Evolutionary conservation across 2,797 vertebrate genomes (phyloP).

Genomic region (Orestias chungarensis): DNA sequence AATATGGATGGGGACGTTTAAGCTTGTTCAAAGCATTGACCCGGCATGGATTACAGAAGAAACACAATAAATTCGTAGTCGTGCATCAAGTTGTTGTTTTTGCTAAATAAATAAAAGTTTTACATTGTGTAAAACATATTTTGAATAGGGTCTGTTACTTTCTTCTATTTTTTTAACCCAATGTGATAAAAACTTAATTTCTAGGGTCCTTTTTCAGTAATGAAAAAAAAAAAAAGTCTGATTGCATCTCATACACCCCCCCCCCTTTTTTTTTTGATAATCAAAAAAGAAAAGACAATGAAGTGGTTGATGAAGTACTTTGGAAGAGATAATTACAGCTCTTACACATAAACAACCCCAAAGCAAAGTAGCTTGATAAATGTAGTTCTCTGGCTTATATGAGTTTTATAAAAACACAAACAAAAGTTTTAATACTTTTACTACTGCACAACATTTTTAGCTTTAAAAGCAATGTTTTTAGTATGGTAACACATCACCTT

Average conservation of each 20-base stretch:
- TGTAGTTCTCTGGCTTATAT: conserved; percentile 10
- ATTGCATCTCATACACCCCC: conserved; percentile 34
- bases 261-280: conserved; percentile 35
- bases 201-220: conserved; percentile 32
- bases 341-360: conserved; percentile 35
- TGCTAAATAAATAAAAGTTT: neutral
- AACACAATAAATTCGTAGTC: neutral
- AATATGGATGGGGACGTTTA: neutral
- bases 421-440: no score
- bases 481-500: neutral
- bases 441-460: neutral
- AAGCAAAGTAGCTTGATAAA: conserved; percentile 14
- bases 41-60: neutral
- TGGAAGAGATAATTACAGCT: conserved; percentile 35
- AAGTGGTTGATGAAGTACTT: conserved; percentile 24
- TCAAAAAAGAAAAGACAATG: conserved; percentile 37
- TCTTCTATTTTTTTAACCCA: conserved; percentile 20
- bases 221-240: conserved; percentile 39
- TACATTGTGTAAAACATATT: conserved; percentile 8
- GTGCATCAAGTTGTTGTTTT: neutral
- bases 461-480: neutral
- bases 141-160: conserved; percentile 21
- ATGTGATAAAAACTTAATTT: conserved; percentile 8
- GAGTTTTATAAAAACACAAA: no score
- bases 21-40: neutral